Conservation (phyloP, 2,797 vertebrate species). For the Philypnodon macrostomus region DNA sequence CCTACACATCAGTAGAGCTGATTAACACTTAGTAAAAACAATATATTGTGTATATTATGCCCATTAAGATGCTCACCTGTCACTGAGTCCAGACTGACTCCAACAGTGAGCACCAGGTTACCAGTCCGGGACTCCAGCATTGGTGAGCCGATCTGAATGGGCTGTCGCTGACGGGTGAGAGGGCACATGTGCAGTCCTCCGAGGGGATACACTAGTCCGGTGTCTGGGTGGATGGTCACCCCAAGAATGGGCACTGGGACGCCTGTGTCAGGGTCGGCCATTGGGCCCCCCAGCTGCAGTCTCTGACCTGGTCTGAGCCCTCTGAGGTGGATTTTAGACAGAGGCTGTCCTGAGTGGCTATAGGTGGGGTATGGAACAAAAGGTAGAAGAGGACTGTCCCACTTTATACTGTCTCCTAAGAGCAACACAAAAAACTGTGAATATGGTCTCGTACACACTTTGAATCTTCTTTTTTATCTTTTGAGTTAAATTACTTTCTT, state of each 20-base stretch:
- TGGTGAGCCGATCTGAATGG: constrained; percentile 84
- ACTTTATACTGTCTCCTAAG: constrained; percentile 72
- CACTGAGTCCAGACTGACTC: constrained; percentile 76
- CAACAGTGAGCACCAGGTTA: constrained; percentile 78
- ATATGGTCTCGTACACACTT: neutral
- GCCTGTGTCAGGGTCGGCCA: constrained; percentile 82
- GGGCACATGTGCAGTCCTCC: constrained; percentile 83
- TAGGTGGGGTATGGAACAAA: constrained; percentile 82
- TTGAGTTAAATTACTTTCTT: neutral
- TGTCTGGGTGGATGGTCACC: constrained; percentile 85
- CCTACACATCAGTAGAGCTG: constrained; percentile 68
- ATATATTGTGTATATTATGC: neutral
- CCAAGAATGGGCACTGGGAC: constrained; percentile 86
- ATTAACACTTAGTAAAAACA: neutral
- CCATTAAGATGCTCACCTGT: constrained; percentile 73
- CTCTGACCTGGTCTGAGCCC: constrained; percentile 72
- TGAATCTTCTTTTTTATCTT: no score
- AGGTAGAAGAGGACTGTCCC: constrained; percentile 79
- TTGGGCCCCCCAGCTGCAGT: constrained; percentile 77
- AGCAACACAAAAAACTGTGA: neutral
- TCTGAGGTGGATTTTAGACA: constrained; percentile 64
- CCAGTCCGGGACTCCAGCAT: constrained; percentile 79
- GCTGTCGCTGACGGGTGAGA: constrained; percentile 75
- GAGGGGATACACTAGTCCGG: constrained; percentile 79
- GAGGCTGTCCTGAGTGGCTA: constrained; percentile 63